phyloP scores from a whole-genome alignment of 2,797 vertebrate species.

The Masticophis lateralis region DNA sequence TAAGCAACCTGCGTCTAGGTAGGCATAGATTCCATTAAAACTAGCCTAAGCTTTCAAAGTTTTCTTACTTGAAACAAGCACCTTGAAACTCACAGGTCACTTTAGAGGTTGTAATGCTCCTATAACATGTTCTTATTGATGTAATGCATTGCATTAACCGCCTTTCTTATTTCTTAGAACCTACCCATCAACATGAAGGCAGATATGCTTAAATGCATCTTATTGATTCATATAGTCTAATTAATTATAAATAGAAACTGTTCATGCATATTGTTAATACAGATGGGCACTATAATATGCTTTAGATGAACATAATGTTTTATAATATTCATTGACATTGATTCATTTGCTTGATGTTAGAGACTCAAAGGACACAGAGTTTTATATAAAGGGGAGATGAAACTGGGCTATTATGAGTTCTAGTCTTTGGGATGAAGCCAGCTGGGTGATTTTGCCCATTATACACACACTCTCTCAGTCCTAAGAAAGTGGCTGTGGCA shows the following conservation, averaged over 20 bases:
- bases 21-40: background rate
- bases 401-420: background rate
- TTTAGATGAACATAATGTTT: background rate
- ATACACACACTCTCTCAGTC: background rate
- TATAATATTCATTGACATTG: constrained; percentile 9
- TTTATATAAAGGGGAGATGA: background rate
- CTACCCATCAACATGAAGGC: background rate
- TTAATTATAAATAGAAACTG: background rate
- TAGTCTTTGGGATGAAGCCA: background rate
- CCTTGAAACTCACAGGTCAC: background rate
- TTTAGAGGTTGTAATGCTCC: background rate
- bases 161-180: background rate
- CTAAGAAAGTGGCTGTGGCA: background rate
- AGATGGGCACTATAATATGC: background rate
- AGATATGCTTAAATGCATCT: constrained; percentile 10
- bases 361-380: background rate
- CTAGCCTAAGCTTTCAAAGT: background rate
- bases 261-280: background rate
- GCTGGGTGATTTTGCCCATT: background rate
- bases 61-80: background rate
- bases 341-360: background rate
- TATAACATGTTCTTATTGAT: background rate
- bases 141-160: background rate
- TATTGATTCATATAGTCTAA: background rate
- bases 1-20: background rate